Base-by-base conservation (phyloP, 2,113 vertebrate genomes). In the Hydrolagus affinis region DNA sequence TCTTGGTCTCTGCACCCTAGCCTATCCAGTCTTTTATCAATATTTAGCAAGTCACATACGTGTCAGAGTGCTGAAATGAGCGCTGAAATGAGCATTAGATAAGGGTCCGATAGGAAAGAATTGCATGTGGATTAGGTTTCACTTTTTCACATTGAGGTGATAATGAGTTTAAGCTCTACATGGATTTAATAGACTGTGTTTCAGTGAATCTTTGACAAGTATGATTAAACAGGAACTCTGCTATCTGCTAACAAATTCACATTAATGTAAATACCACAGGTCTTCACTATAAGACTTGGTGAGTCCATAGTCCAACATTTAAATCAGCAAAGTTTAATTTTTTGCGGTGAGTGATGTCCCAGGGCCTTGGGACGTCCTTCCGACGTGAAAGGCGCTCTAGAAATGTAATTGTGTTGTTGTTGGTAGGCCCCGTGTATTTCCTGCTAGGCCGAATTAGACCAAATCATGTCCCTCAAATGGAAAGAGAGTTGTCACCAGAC, bases 1-100 rank as follows among this genome's bases (percentile, higher is more conserved):
- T 75, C 62, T 59, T 12, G 60, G 44, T 62, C 60, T 73, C 30
- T 64, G 70, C 23, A 30, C 15, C 75, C 75, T 12, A 10, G 85
- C 69, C 72, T 86, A 74, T 69, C 57, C 68, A 62, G 32, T 74
- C 86, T 87, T 74, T 78, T 87, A 76, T 86, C 76, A 87, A 68
- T 86, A 87, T 86, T 87, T 87, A 75, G 71, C 85, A 69, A 76
- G 64, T 87, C 85, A 86, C 75, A 83, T 86, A 85, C 59, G 83
- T 85, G 32, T 72, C 74, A 85, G 32, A 25, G 25, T 85, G 87
- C 86, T 77, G 64, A 12, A 57, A 70, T 23, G 23, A 64, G 6
- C 66, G 2, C 44, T 64, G 77, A 83, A 83, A 83, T 83, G 76
- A 78, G 76, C 57, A n/a, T 44, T 19, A 56, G 85, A 56, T 85